These are phyloP conservation scores for Thymelicus sylvestris DNA, from an alignment of 2,888 invertebrate species.

Conservation along the genomic window DNA sequence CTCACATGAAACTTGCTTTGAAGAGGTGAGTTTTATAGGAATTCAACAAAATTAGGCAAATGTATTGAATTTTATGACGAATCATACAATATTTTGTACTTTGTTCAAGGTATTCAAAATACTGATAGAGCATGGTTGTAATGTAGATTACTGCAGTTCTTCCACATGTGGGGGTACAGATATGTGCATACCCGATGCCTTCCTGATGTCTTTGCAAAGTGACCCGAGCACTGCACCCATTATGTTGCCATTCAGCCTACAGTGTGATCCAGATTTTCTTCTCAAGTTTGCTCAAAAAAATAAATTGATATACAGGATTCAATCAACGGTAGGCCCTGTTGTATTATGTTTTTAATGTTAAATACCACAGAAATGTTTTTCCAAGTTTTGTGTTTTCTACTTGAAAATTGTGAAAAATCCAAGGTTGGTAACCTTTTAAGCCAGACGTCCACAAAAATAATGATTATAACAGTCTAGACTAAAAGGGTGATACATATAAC, in stretches of 20 bases:
- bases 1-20: slow-evolving; percentile 62
- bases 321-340: slow-evolving; percentile 57
- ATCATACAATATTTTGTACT: neutral
- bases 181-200: slow-evolving; percentile 68
- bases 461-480: no score
- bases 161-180: slow-evolving; percentile 42
- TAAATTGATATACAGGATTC: slow-evolving; percentile 58
- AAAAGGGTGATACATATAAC: no score
- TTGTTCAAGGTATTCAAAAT: slow-evolving; percentile 68
- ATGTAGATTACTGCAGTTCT: slow-evolving; percentile 72
- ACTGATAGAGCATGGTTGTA: slow-evolving; percentile 68
- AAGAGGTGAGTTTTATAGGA: slow-evolving; percentile 61
- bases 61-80: no score
- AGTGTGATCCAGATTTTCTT: slow-evolving; percentile 68
- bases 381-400: no score
- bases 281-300: slow-evolving; percentile 57
- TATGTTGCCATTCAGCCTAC: slow-evolving; percentile 70
- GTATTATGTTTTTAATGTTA: neutral
- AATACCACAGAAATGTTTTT: neutral
- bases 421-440: no score
- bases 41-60: no score
- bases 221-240: slow-evolving; percentile 60
- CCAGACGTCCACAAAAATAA: no score
- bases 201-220: slow-evolving; percentile 65
- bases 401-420: no score